Evolutionary conservation across 2,888 invertebrate genomes (phyloP).

Genomic region (Heliconius charithonia): DNA sequence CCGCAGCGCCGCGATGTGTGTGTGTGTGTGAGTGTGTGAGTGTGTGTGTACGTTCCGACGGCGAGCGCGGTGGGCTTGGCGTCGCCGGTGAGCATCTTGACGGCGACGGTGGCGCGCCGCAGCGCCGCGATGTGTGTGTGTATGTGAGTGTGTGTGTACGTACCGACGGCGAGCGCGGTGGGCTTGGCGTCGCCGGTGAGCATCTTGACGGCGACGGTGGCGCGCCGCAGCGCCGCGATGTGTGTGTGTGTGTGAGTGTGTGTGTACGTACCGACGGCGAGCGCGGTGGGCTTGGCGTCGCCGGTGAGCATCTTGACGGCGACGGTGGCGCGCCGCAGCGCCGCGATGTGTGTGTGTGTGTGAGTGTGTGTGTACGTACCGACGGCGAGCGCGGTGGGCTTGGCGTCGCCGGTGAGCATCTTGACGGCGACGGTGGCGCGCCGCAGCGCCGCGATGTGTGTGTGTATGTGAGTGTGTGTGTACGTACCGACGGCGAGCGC

Average conservation of each 20-base stretch:
- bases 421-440: too few relatives aligned
- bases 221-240: too few relatives aligned
- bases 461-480: slow-evolving; percentile 50
- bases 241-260: slow-evolving; percentile 79
- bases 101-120: too few relatives aligned
- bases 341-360: slow-evolving; percentile 87
- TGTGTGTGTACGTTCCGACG: slow-evolving; percentile 79
- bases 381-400: slow-evolving; percentile 97
- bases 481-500: slow-evolving; percentile 91
- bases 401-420: slow-evolving; percentile 97
- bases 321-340: too few relatives aligned
- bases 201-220: too few relatives aligned
- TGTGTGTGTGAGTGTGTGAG: slow-evolving; percentile 84
- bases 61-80: slow-evolving; percentile 97
- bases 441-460: too few relatives aligned
- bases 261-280: slow-evolving; percentile 87
- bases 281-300: slow-evolving; percentile 97
- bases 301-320: too few relatives aligned
- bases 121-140: slow-evolving; percentile 90
- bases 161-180: slow-evolving; percentile 95
- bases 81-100: slow-evolving; percentile 99
- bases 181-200: slow-evolving; percentile 98
- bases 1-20: too few relatives aligned
- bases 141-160: neutral
- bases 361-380: slow-evolving; percentile 58